Percentiles rank a stretch among this genome's conserved stretches.
Conservation (phyloP, 64 coral and sea anemone species). For the Actinia equina region DNA sequence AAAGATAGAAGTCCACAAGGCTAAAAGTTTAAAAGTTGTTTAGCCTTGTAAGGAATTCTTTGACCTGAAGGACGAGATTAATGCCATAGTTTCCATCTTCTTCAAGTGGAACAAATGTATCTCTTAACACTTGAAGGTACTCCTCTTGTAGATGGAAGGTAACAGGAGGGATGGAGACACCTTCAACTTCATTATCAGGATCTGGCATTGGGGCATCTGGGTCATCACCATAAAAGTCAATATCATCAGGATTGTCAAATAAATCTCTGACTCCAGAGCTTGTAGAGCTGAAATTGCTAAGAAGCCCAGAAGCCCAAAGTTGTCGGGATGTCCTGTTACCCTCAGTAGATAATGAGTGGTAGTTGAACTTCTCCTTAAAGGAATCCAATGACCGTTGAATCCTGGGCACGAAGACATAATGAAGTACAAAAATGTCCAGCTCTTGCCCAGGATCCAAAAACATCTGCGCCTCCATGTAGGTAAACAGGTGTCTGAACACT, state of each 20-base stretch:
- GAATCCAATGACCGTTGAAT: conserved; percentile 52
- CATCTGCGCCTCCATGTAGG: conserved; percentile 54
- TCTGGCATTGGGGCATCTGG: conserved; percentile 30
- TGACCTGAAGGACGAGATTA: not conserved
- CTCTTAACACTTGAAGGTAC: conserved; percentile 24
- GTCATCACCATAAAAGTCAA: not conserved
- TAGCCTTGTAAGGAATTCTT: too few species aligned
- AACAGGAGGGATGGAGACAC: conserved; percentile 43
- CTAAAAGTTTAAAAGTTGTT: too few species aligned
- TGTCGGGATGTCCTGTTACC: conserved; percentile 51
- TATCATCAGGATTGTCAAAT: not conserved
- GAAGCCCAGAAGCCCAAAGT: conserved; percentile 44
- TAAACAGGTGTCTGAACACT: conserved; percentile 17
- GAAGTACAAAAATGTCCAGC: conserved; percentile 42
- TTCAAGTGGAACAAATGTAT: conserved; percentile 38
- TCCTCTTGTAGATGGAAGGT: conserved; percentile 28
- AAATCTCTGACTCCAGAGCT: not conserved
- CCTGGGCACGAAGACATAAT: not conserved
- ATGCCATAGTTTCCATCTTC: conserved; percentile 49
- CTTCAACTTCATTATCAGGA: conserved; percentile 28
- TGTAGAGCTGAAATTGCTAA: not conserved
- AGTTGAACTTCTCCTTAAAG: conserved; percentile 61
- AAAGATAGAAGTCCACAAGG: too few species aligned
- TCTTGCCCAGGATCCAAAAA: conserved; percentile 32
- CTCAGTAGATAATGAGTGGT: conserved; percentile 71